These are phyloP conservation scores for Sussaba pulchella DNA, from an alignment of 2,888 invertebrate genomes.

Conservation along the genomic window DNA sequence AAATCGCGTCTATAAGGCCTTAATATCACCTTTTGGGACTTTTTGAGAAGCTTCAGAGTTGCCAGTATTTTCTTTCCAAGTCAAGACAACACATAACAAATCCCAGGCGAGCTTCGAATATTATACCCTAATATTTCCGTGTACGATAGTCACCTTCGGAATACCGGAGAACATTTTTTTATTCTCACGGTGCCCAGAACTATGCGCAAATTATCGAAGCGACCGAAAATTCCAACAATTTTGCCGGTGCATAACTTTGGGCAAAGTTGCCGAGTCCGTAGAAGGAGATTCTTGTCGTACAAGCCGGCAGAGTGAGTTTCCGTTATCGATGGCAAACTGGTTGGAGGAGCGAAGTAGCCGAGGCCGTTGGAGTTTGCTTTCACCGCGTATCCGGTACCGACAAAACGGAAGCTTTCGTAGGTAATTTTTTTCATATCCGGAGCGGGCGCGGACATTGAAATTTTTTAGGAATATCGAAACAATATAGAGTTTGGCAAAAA, in stretches of 20 bases:
- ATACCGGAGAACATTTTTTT: conserved; percentile 36
- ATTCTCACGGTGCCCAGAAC: conserved; percentile 45
- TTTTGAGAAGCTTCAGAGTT: too few relatives aligned
- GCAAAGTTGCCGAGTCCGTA: conserved; percentile 53
- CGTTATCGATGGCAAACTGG: conserved; percentile 6
- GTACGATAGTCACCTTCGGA: background rate
- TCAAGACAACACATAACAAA: too few relatives aligned
- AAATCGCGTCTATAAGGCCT: too few relatives aligned
- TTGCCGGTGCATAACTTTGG: conserved; percentile 60
- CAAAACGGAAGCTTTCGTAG: conserved; percentile 36
- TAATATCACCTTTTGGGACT: too few relatives aligned
- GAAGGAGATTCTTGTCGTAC: conserved; percentile 52
- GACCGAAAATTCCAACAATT: conserved; percentile 65
- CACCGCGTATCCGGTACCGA: background rate
- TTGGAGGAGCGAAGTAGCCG: conserved; percentile 5
- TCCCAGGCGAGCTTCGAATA: background rate
- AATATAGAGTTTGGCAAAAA: too few relatives aligned
- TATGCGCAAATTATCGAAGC: conserved; percentile 63
- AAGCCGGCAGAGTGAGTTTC: conserved; percentile 19
- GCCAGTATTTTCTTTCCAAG: too few relatives aligned
- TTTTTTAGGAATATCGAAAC: background rate
- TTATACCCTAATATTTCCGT: conserved; percentile 4
- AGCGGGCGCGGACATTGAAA: background rate
- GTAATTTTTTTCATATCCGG: conserved; percentile 22
- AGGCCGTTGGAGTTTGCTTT: background rate